phyloP scores from a whole-genome alignment of 2,888 invertebrate species.

The Rhorus exstirpatorius region DNA sequence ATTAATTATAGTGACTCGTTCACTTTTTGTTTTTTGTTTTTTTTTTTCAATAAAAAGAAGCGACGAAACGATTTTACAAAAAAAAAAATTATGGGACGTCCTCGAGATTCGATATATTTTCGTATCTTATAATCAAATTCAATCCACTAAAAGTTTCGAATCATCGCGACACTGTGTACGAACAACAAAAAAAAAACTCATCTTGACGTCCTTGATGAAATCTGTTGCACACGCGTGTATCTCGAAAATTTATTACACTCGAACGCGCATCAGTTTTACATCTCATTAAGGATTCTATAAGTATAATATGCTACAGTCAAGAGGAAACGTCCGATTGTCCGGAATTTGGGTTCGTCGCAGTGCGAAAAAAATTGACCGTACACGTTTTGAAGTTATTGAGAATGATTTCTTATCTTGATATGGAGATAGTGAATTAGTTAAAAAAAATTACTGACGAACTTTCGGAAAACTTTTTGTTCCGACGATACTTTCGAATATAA shows the following conservation, averaged over 20 bases:
- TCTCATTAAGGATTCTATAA: not conserved
- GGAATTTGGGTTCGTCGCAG: not conserved
- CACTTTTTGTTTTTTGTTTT: not conserved
- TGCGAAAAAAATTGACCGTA: not conserved
- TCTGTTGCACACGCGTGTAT: conserved; percentile 10
- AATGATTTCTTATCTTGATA: no score
- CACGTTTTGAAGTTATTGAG: not conserved
- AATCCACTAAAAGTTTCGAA: not conserved
- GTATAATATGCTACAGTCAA: not conserved
- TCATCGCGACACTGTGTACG: not conserved
- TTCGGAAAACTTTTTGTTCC: no score
- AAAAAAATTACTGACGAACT: no score
- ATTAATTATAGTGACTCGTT: no score
- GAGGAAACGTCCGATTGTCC: not conserved
- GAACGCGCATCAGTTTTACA: not conserved
- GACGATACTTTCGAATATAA: no score
- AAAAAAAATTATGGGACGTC: no score
- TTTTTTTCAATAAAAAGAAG: not conserved
- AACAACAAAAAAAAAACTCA: conserved; percentile 12
- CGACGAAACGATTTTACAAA: not conserved
- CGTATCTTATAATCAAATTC: conserved; percentile 10
- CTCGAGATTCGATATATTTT: conserved; percentile 12
- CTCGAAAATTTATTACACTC: conserved; percentile 34
- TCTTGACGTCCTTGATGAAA: conserved; percentile 39
- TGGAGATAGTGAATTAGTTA: no score